A percentile compares a stretch with the other conserved stretches of the same genome.
Evolutionary conservation across 64 coral and sea anemone species (phyloP).

Genomic region (Montipora foliosa): DNA sequence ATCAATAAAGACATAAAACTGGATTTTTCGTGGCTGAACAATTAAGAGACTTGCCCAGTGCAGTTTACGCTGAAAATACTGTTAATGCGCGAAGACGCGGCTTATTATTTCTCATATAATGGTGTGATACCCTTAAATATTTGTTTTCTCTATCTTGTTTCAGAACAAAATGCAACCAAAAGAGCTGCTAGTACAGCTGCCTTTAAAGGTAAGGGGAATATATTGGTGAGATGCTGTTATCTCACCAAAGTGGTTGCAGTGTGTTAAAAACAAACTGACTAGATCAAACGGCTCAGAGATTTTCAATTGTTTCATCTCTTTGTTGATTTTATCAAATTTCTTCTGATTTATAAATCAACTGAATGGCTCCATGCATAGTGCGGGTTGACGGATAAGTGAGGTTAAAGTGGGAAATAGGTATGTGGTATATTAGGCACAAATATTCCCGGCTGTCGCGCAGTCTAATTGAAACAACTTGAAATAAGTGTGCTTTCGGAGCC

Average conservation of each 20-base stretch:
- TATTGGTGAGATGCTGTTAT: background rate
- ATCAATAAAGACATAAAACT: background rate
- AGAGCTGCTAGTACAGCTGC: constrained; percentile 12
- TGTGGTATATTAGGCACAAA: background rate
- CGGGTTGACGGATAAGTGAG: background rate
- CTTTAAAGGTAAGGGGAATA: constrained; percentile 1
- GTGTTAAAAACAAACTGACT: background rate
- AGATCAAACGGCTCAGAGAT: background rate
- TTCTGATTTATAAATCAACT: background rate
- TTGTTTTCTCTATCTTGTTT: constrained; percentile 17
- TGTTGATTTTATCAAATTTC: background rate
- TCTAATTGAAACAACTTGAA: background rate
- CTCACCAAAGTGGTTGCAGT: background rate
- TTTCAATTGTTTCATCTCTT: constrained; percentile 1
- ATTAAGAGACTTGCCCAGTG: background rate
- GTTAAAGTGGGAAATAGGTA: background rate
- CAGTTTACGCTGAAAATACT: background rate
- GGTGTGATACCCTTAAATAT: background rate
- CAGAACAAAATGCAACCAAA: background rate
- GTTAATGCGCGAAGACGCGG: background rate
- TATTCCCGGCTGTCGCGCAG: background rate
- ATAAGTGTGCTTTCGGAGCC: background rate
- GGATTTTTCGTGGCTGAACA: background rate
- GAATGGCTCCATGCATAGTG: background rate
- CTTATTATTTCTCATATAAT: background rate